Percentiles rank a stretch among this genome's conserved stretches.
Evolutionary conservation across 2,888 invertebrate species (phyloP).

Genomic region (Trisateles emortualis): DNA sequence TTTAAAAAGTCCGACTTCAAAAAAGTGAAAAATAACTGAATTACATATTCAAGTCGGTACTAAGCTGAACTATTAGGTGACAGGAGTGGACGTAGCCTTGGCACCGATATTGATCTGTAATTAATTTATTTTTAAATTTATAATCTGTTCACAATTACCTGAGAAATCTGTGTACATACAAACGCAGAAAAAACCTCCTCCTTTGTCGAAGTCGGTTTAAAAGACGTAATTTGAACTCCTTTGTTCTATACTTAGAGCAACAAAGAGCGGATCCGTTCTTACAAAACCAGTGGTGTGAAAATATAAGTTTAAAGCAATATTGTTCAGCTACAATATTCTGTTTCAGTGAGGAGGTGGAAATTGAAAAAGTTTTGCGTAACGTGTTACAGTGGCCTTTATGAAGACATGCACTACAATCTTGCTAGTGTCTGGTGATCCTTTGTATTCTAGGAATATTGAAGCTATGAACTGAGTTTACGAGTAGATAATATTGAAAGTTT

Average conservation of each 20-base stretch:
- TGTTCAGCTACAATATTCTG: slow-evolving; percentile 13
- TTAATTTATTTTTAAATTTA: too few relatives aligned
- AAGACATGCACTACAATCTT: slow-evolving; percentile 8
- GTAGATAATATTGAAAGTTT: neutral
- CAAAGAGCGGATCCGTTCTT: neutral
- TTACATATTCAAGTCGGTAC: too few relatives aligned
- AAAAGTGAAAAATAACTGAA: too few relatives aligned
- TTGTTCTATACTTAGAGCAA: neutral
- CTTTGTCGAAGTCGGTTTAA: too few relatives aligned
- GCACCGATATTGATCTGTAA: too few relatives aligned
- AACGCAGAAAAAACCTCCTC: too few relatives aligned
- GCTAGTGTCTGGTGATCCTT: neutral
- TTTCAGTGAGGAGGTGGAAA: slow-evolving; percentile 16
- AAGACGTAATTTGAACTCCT: neutral
- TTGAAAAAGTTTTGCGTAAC: slow-evolving; percentile 37
- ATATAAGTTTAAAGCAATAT: slow-evolving; percentile 25
- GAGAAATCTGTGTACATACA: too few relatives aligned
- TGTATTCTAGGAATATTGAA: neutral
- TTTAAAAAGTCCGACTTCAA: too few relatives aligned
- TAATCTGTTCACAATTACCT: too few relatives aligned
- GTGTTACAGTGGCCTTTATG: neutral
- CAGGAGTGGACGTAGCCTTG: too few relatives aligned
- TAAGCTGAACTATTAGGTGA: too few relatives aligned
- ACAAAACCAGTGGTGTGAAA: slow-evolving; percentile 8
- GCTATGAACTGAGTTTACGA: neutral